A percentile compares a stretch with the other conserved stretches of the same genome.
These are phyloP conservation scores for Napeogenes sylphis DNA, from an alignment of 2,888 invertebrate genomes.

Conservation along the genomic window DNA sequence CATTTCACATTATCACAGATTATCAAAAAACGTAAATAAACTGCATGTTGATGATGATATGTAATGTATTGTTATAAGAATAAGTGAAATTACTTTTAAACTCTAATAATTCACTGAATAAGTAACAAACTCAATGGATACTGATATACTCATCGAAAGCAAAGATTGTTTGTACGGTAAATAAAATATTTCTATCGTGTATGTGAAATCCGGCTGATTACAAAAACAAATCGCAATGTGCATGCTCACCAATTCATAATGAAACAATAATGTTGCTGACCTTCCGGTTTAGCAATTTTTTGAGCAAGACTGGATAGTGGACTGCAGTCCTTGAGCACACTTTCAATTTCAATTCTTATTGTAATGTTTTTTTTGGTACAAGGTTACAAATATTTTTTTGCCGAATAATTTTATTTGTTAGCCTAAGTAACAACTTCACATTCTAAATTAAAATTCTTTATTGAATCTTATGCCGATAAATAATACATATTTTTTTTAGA, in stretches of 20 bases:
- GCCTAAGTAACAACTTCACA: too few species aligned
- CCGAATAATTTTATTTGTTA: constrained; percentile 6
- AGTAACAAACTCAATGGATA: constrained; percentile 62
- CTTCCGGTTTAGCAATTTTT: constrained; percentile 37
- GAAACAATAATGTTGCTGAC: constrained; percentile 45
- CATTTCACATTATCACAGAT: constrained; percentile 15
- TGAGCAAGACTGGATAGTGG: constrained; percentile 24
- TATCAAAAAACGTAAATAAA: constrained; percentile 25
- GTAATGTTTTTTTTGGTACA: constrained; percentile 16
- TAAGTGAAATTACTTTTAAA: constrained; percentile 9
- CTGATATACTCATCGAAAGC: constrained; percentile 57
- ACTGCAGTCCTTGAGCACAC: constrained; percentile 47
- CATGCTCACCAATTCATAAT: constrained; percentile 23
- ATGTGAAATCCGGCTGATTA: constrained; percentile 40
- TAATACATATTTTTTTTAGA: constrained; percentile 41
- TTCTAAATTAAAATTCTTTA: too few species aligned
- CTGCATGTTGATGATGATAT: constrained; percentile 22
- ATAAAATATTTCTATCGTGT: constrained; percentile 29
- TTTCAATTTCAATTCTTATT: constrained; percentile 40
- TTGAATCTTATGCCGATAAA: too few species aligned
- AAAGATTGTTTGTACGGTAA: constrained; percentile 66
- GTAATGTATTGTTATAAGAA: constrained; percentile 18
- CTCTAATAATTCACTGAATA: constrained; percentile 9
- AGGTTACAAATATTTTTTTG: constrained; percentile 14
- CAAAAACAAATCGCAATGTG: constrained; percentile 45